phyloP scores from a whole-genome alignment of 1,140 invertebrate genomes.

The Eupristina koningsbergeri region DNA sequence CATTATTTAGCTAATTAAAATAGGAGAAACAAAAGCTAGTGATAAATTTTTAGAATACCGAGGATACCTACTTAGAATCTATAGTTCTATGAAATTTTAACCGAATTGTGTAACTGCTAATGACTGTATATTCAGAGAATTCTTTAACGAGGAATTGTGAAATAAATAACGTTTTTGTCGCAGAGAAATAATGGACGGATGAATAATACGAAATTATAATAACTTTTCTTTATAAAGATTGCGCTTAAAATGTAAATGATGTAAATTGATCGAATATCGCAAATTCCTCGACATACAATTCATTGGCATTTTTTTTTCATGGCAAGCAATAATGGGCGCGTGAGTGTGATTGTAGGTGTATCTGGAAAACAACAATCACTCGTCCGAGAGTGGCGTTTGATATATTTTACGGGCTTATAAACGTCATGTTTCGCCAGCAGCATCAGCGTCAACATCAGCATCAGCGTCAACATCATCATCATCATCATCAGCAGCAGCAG shows the following conservation, averaged over 20 bases:
- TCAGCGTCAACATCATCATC: too few relatives aligned
- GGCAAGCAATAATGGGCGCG: too few relatives aligned
- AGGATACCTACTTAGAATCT: background rate
- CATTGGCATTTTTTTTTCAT: background rate
- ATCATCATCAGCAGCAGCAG: too few relatives aligned
- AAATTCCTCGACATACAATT: background rate
- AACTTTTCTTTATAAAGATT: too few relatives aligned
- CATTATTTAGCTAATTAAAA: background rate
- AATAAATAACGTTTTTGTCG: background rate
- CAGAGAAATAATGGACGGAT: background rate
- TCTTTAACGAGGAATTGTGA: background rate
- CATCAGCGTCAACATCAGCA: too few relatives aligned
- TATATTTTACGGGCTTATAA: background rate
- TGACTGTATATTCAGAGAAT: background rate
- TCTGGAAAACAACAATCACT: background rate
- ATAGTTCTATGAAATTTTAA: background rate
- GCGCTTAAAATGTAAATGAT: too few relatives aligned
- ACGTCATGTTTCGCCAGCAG: background rate
- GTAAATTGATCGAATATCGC: too few relatives aligned
- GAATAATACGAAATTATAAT: background rate
- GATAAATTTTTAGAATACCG: background rate
- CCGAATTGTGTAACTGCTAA: background rate
- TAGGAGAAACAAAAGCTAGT: background rate
- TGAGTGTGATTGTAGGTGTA: background rate
- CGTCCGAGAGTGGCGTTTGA: background rate